phyloP scores from a whole-genome alignment of 2,888 invertebrate species.

The Polymixis flavicincta region DNA sequence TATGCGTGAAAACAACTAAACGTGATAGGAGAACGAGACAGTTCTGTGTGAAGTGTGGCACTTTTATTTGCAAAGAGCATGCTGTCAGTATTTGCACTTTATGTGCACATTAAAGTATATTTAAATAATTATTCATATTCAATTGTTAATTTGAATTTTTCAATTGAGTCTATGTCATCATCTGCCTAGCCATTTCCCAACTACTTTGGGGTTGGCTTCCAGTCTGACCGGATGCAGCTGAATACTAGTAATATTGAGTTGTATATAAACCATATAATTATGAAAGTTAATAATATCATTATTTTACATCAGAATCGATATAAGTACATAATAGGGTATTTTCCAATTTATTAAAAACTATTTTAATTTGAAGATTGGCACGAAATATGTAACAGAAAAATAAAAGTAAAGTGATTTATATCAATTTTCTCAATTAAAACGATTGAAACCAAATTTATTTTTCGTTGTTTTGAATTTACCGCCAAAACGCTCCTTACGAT shows the following conservation, averaged over 20 bases:
- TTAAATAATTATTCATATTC: conserved; percentile 29
- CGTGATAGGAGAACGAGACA: conserved; percentile 82
- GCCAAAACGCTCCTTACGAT: too few species aligned
- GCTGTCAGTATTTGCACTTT: conserved; percentile 78
- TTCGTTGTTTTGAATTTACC: too few species aligned
- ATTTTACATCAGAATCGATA: not conserved
- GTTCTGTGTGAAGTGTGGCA: conserved; percentile 81
- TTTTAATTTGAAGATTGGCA: too few species aligned
- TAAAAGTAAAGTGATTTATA: too few species aligned
- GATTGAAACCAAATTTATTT: too few species aligned
- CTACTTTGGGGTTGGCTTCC: too few species aligned
- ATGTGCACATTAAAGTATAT: conserved; percentile 68
- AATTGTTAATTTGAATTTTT: conserved; percentile 18
- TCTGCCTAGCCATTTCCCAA: too few species aligned
- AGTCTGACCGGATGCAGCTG: too few species aligned
- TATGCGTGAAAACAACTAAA: conserved; percentile 78
- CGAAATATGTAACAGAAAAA: too few species aligned
- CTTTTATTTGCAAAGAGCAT: conserved; percentile 84
- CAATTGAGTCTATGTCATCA: not conserved
- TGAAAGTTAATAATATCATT: not conserved
- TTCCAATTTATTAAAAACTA: too few species aligned
- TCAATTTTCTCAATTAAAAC: too few species aligned
- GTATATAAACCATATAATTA: not conserved
- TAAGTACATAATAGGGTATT: not conserved
- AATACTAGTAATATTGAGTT: not conserved